Base-by-base conservation (phyloP, 2,888 invertebrate species). In the Aphodius sticticus region DNA sequence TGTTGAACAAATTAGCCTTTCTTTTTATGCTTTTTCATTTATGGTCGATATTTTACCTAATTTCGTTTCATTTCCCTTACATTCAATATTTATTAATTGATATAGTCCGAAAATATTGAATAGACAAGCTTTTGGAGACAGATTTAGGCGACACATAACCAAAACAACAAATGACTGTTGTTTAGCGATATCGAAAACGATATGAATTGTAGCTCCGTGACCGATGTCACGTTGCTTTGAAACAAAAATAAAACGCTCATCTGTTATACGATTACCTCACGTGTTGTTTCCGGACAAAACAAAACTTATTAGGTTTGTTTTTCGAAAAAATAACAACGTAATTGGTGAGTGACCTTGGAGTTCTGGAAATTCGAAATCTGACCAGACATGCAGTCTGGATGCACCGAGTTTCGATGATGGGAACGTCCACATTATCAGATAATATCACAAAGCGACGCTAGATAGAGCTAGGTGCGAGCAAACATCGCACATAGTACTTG, bases 371-470 rank as follows among this genome's bases (percentile, higher is more conserved):
- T 53, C 53, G 53, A 53, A 53, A 53, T 5, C 7, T 53, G 53
- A 53, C 53, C 53, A 53, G 53, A 53, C 53, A 53, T 53, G 53
- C 53, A 53, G 53, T 53, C 53, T 53, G 53, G 53, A 53, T 53
- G 53, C 53, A 9, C 53, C 53, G 12, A 53, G 53, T 12, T 53
- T 12, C 1, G 7, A 53, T 12, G 53, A 12, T 53, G 53, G 53
- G 53, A 53, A 53, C 53, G 12, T 53, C 53, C 53, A 53, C 12
- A 53, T 53, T 53, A 53, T 53, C 53, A 53, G 53, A 53, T 53
- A 26, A 3, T 26, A 53, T 2, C 53, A 53, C 9, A 53, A 53
- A 53, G 12, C 53, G 53, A 53, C 53, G 53, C 12, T 53, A 26
- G 53, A 53, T 9, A 53, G 53, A 53, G 7, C 53, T 53, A 53